Percentiles rank a stretch among this genome's conserved stretches.
These are phyloP conservation scores for Nothocercus nigrocapillus DNA, from an alignment of 2,113 vertebrate genomes.

Conservation along the genomic window DNA sequence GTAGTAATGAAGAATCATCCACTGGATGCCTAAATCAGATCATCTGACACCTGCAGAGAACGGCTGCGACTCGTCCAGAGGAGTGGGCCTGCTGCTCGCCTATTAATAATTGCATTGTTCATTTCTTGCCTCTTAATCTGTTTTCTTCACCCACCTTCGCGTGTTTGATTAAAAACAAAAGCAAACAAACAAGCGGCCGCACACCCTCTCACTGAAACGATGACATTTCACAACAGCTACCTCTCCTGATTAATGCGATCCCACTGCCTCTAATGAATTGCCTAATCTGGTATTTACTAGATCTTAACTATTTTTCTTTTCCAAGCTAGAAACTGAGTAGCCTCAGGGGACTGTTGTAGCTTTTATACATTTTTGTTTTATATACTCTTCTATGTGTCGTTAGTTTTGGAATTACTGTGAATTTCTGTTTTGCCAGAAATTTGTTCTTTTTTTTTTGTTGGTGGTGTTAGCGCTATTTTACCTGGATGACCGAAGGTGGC, in stretches of 20 bases:
- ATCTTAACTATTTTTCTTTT: background rate
- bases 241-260: background rate
- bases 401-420: background rate
- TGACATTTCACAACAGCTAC: constrained; percentile 22
- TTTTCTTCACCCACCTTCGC: constrained; percentile 31
- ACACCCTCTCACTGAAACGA: background rate
- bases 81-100: constrained; percentile 34
- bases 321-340: background rate
- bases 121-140: constrained; percentile 38
- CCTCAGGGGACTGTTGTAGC: background rate
- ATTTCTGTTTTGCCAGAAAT: background rate
- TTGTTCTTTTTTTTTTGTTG: background rate
- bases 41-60: constrained; percentile 64
- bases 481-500: background rate
- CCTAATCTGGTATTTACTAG: constrained; percentile 1
- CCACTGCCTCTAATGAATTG: background rate
- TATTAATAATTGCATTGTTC: constrained; percentile 51
- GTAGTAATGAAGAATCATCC: constrained; percentile 51
- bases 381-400: background rate
- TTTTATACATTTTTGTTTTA: background rate
- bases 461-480: background rate
- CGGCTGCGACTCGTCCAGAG: background rate
- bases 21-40: constrained; percentile 52
- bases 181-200: constrained; percentile 30
- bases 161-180: constrained; percentile 38